Evolutionary conservation across 1,140 invertebrate species (phyloP).

Genomic region (Camponotus vicinus): DNA sequence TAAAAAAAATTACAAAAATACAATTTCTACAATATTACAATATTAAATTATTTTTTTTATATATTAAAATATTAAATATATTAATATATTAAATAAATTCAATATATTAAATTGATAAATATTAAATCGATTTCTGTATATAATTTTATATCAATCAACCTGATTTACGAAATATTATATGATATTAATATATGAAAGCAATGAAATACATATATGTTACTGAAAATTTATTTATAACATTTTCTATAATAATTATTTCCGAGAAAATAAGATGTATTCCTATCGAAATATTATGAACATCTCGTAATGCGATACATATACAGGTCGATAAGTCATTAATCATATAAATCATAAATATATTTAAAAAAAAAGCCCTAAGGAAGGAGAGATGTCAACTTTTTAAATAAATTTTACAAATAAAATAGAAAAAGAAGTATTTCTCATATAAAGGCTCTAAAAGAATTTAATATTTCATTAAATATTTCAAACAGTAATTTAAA

Average conservation of each 20-base stretch:
- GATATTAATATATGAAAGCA: background rate
- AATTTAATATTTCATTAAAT: background rate
- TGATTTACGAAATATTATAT: background rate
- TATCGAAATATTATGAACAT: constrained; percentile 3
- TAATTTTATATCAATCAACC: background rate
- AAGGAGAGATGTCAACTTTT: background rate
- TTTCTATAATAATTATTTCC: background rate
- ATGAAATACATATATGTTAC: background rate
- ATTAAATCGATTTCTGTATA: background rate
- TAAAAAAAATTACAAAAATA: background rate
- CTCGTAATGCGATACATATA: no score
- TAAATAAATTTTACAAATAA: background rate
- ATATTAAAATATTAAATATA: no score
- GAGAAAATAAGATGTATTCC: constrained; percentile 5
- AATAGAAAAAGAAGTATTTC: background rate
- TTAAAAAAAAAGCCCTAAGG: background rate
- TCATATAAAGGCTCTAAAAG: background rate
- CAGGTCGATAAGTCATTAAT: no score
- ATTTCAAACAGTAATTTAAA: no score
- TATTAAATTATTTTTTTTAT: no score
- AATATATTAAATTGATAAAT: background rate
- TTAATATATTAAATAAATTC: background rate
- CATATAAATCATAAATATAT: background rate
- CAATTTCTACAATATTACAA: background rate
- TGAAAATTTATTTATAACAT: background rate